Conservation (phyloP, 2,113 vertebrate genomes). For the Merops nubicus region DNA sequence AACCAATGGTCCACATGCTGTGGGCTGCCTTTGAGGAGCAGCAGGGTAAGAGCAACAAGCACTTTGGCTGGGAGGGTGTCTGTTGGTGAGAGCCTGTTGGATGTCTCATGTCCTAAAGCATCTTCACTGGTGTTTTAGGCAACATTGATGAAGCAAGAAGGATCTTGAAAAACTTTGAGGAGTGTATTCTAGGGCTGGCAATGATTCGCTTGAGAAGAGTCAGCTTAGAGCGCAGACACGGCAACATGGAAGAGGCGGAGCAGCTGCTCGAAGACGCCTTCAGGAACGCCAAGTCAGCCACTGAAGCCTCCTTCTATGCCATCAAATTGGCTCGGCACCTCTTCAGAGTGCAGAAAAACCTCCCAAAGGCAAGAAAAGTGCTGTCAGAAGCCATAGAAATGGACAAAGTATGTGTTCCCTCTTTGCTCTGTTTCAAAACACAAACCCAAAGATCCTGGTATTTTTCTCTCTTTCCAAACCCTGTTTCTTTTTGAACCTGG, state of each 20-base stretch:
- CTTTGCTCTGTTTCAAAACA: background rate
- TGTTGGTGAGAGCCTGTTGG: background rate
- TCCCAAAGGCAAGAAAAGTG: constrained; percentile 90
- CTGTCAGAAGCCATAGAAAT: constrained; percentile 92
- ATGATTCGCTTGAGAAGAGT: constrained; percentile 95
- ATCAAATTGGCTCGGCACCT: constrained; percentile 92
- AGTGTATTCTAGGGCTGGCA: constrained; percentile 85
- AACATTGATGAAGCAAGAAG: constrained; percentile 90
- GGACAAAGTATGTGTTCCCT: constrained; percentile 86
- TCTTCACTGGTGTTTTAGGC: constrained; percentile 74
- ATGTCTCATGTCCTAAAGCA: background rate
- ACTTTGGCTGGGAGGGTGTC: background rate
- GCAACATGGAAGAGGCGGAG: constrained; percentile 92
- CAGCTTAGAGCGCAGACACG: constrained; percentile 93
- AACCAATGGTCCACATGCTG: constrained; percentile 92
- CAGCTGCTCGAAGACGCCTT: constrained; percentile 89
- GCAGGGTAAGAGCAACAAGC: constrained; percentile 83
- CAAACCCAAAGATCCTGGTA: background rate
- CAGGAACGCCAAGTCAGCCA: constrained; percentile 82
- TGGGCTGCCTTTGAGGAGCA: constrained; percentile 99
- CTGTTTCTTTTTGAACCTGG: background rate
- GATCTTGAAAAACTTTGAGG: constrained; percentile 90
- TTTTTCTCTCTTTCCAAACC: background rate
- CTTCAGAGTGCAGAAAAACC: constrained; percentile 91
- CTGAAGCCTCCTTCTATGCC: constrained; percentile 90